Conservation (phyloP, 2,113 vertebrate species). For the Cyanistes caeruleus region DNA sequence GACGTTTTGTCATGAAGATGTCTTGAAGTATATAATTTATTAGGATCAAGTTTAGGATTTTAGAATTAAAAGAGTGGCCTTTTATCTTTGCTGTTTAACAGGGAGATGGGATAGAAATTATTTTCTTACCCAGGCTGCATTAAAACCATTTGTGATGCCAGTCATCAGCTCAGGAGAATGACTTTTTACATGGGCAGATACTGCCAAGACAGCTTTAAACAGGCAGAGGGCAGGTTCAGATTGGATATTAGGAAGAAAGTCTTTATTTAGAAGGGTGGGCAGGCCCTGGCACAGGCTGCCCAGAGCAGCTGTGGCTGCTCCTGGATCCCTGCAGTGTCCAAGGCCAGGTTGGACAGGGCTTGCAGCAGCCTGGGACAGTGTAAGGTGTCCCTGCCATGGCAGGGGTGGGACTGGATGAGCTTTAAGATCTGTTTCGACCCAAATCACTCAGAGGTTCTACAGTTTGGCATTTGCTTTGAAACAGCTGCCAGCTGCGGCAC, state of each 20-base stretch:
- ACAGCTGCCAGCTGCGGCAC: background rate
- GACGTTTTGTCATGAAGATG: background rate
- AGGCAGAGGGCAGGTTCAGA: background rate
- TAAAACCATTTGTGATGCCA: background rate
- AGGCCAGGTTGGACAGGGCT: accelerated
- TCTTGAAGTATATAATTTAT: background rate
- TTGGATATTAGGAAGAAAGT: background rate
- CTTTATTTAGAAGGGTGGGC: accelerated
- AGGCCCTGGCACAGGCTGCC: background rate
- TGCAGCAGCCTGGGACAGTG: accelerated
- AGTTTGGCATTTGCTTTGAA: background rate
- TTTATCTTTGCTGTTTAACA: background rate
- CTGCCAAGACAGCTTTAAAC: background rate
- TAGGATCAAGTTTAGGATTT: background rate
- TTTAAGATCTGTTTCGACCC: background rate
- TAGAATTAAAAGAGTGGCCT: background rate
- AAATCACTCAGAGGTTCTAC: background rate
- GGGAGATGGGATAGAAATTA: background rate
- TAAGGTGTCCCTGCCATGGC: background rate
- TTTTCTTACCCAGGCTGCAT: background rate
- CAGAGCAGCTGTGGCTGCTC: background rate
- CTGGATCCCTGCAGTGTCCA: background rate
- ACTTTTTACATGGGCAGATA: background rate
- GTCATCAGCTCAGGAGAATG: background rate
- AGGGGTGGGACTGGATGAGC: accelerated